A percentile compares a stretch with the other conserved stretches of the same genome.
phyloP scores from a whole-genome alignment of 2,113 vertebrate genomes.

The Megaceryle maxima region DNA sequence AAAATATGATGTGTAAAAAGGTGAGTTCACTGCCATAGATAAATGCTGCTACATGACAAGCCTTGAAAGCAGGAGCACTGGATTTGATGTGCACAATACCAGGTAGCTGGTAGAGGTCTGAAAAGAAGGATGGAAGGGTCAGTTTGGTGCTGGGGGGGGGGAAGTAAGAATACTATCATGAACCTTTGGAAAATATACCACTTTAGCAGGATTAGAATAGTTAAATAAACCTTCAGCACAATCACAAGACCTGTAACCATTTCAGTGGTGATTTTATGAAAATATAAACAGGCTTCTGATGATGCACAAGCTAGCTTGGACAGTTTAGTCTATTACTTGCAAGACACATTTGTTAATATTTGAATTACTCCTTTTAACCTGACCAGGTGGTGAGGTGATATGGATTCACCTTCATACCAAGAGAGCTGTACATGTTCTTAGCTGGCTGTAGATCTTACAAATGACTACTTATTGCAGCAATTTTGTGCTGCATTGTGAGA shows the following conservation, averaged over 20 bases:
- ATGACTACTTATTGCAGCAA: rapidly evolving
- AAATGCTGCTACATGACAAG: not conserved
- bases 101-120: not conserved
- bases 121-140: not conserved
- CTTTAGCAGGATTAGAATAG: not conserved
- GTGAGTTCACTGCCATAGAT: not conserved
- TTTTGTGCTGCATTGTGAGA: not conserved
- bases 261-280: not conserved
- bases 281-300: not conserved
- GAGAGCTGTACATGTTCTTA: not conserved
- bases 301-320: not conserved
- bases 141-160: not conserved
- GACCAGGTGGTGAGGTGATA: not conserved
- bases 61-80: not conserved
- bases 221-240: not conserved
- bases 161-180: not conserved
- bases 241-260: not conserved
- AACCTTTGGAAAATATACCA: not conserved
- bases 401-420: not conserved
- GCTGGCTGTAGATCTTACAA: not conserved
- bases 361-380: not conserved
- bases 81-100: not conserved
- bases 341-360: not conserved
- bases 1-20: not conserved
- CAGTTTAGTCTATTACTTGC: not conserved